Evolutionary conservation across 2,113 vertebrate genomes (phyloP), one percentile per base, ranked within the genome.

Genomic region (Larimichthys polyactis): DNA sequence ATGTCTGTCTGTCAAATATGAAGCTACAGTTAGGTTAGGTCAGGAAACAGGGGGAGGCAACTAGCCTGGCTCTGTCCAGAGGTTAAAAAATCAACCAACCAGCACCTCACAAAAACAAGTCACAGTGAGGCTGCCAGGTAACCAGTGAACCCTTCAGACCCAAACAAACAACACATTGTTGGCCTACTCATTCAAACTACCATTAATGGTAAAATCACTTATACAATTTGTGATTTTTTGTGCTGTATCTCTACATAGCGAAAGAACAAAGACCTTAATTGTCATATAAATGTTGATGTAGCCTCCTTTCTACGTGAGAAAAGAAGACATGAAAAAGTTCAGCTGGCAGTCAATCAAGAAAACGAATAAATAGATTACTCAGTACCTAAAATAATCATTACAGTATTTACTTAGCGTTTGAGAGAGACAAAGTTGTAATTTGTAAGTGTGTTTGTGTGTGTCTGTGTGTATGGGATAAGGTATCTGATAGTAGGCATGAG

Each of bases 401-500:
- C 43, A 77, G 44, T 36, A 32, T 67, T 52, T 77, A 14, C 9
- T 71, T 2, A 20, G 43, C 36, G 43, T 62, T n/a, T 51, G 10
- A 49, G 52, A 48, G 43, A 55, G 59, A 43, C 29, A 46, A 12
- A 22, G 17, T 20, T 62, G 20, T 48, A 3, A 2, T 16, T 19
- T 20, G 11, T 49, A 60, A 46, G 48, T 57, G 7, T 55, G n/a
- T 58, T 17, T 10, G n/a, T 67, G n/a, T 67, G 5, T 59, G 32
- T 65, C 43, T 73, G n/a, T 62, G 17, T 81, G 63, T 63, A 16
- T 36, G 20, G 14, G 17, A 20, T 3, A 0, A 57, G 60, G 59
- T 87, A 32, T 62, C 77, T 66, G 72, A 87, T 76, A 57, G 78
- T 67, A 69, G 63, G 0, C 24, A 54, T 72, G 86, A 87, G 71